Evolutionary conservation across 2,113 vertebrate genomes (phyloP), one percentile per base, ranked within the genome.

Genomic region (Megaceryle maxima): DNA sequence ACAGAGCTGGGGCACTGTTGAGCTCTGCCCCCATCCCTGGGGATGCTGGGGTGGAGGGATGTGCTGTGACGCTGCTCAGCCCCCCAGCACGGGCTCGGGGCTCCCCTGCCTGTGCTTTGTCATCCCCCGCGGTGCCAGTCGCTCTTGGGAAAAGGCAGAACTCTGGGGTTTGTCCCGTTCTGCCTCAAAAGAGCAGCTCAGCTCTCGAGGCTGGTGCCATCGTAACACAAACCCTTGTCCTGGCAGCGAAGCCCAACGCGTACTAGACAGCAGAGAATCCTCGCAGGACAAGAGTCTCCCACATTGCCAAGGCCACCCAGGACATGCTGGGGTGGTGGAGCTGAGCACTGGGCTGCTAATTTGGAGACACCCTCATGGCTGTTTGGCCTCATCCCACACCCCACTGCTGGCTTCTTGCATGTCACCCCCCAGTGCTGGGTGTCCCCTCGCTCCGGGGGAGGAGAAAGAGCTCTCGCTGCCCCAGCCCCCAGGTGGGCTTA

Each of bases 261-360:
- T 19, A 11, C 19, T 15, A 57, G 87, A 43, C 33, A 5, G 33
- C 6, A 29, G 70, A 75, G 74, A 78, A 37, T 31, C 74, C 25
- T 46, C 3, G 0, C 6, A 10, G 57, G 37, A 43, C n/a, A 56
- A 48, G 48, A 6, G 2, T 35, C 44, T 41, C 5, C 3, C 43
- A 22, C 1, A 0, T 29, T 2, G 1, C 43, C 5, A 5, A 50
- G 21, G 46, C 46, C 15, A 12, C 6, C 35, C 1, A 3, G 64
- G 46, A 46, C 46, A 46, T 31, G 46, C 37, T 1, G 3, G 79
- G 63, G 28, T 25, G 4, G 21, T 26, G 35, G 48, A 35, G 78
- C 51, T 1, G 3, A 39, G 33, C 1, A 5, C 48, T 19, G 28
- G 17, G 60, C 26, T 2, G 17, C 25, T 62, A 5, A 17, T 43